phyloP scores from a whole-genome alignment of 2,888 invertebrate genomes.

The Spisula solida region DNA sequence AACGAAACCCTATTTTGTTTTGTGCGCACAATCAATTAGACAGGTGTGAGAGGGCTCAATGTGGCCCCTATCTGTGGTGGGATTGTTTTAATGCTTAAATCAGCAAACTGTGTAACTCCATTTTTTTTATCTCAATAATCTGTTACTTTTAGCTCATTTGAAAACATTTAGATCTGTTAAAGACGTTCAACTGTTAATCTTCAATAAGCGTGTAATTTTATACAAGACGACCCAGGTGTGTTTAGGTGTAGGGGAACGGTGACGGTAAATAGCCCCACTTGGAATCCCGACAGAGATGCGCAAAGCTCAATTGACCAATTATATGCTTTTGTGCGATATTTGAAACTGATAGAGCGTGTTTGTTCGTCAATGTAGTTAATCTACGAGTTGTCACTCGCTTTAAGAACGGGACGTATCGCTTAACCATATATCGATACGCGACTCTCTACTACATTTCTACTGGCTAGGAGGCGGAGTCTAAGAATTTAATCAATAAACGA shows the following conservation, averaged over 20 bases:
- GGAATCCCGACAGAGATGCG: constrained; percentile 25
- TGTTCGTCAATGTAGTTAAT: constrained; percentile 49
- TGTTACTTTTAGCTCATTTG: constrained; percentile 52
- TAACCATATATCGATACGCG: constrained; percentile 45
- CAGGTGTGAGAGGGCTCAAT: constrained; percentile 61
- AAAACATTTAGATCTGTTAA: constrained; percentile 51
- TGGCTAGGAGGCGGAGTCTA: constrained; percentile 48
- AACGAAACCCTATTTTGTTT: constrained; percentile 65
- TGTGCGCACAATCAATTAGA: constrained; percentile 53
- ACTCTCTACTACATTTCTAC: constrained; percentile 43
- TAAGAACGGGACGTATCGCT: constrained; percentile 44
- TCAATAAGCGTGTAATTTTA: constrained; percentile 48
- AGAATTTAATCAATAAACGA: constrained; percentile 54
- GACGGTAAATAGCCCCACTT: constrained; percentile 29
- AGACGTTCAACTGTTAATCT: constrained; percentile 42
- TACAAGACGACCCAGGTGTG: constrained; percentile 46
- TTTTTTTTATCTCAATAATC: constrained; percentile 57
- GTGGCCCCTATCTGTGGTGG: constrained; percentile 31
- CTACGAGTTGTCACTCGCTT: constrained; percentile 50
- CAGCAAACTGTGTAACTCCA: constrained; percentile 50
- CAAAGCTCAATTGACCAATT: constrained; percentile 62
- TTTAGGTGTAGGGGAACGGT: constrained; percentile 21
- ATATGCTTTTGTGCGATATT: constrained; percentile 51
- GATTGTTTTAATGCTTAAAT: constrained; percentile 50
- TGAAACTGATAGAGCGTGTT: constrained; percentile 46